Percentiles rank a stretch among this genome's conserved stretches.
Evolutionary conservation across 2,113 vertebrate species (phyloP).

Genomic region (Baryphthengus martii): DNA sequence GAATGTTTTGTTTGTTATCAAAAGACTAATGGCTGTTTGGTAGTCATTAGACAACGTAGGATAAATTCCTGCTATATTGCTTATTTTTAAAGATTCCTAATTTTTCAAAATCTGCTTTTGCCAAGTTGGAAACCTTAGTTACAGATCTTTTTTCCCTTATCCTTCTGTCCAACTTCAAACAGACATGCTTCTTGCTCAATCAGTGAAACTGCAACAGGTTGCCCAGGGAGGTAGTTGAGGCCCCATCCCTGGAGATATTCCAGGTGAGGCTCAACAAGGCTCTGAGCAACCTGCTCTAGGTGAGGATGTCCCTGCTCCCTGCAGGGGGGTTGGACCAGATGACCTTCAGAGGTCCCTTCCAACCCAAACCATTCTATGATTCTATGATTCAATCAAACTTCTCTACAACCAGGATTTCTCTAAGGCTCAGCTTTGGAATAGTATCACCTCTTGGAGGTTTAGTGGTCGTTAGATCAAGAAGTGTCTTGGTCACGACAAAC

Average conservation of each 20-base stretch:
- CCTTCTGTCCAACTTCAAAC: constrained; percentile 2
- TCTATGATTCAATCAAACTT: too few relatives aligned
- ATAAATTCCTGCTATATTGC: background rate
- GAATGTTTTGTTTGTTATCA: background rate
- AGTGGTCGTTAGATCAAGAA: constrained; percentile 30
- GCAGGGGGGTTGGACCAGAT: too few relatives aligned
- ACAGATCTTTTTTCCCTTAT: background rate
- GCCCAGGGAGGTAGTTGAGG: too few relatives aligned
- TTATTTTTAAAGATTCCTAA: background rate
- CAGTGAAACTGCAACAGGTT: too few relatives aligned
- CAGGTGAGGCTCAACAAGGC: too few relatives aligned
- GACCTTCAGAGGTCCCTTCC: too few relatives aligned
- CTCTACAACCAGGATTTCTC: background rate
- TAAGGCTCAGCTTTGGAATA: background rate
- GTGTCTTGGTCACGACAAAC: background rate
- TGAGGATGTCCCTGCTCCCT: too few relatives aligned
- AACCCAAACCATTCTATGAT: too few relatives aligned
- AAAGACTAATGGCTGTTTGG: background rate
- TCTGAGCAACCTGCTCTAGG: too few relatives aligned
- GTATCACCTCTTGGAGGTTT: background rate
- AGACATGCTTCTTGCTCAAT: background rate
- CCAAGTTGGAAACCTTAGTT: background rate
- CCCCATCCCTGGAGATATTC: too few relatives aligned
- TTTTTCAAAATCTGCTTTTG: constrained; percentile 11
- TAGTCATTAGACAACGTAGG: background rate